Conservation (phyloP, 2,797 vertebrate genomes). For the Eremophila alpestris region DNA sequence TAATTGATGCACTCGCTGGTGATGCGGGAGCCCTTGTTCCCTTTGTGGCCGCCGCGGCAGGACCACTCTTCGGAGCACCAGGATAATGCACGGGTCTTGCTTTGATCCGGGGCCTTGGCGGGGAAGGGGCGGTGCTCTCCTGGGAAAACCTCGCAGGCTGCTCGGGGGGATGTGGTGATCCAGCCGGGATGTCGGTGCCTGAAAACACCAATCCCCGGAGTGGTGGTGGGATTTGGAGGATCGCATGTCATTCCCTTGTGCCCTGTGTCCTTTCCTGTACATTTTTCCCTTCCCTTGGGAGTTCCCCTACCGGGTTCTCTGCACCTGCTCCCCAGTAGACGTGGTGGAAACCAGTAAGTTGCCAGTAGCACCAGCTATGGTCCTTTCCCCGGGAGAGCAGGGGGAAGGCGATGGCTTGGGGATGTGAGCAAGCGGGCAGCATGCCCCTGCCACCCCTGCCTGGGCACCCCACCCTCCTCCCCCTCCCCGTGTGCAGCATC, state of each 20-base stretch:
- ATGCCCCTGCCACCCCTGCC: neutral
- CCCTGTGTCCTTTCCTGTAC: neutral
- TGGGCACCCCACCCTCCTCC: accelerated
- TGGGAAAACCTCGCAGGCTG: neutral
- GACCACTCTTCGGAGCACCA: neutral
- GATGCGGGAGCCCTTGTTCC: constrained; percentile 66
- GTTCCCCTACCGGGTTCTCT: neutral
- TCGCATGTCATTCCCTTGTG: neutral
- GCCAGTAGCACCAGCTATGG: accelerated
- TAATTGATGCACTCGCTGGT: constrained; percentile 56
- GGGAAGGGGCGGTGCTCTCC: neutral
- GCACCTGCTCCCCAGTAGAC: neutral
- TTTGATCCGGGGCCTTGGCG: constrained; percentile 10
- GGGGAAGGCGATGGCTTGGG: neutral
- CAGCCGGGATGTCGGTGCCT: neutral
- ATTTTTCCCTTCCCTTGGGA: neutral
- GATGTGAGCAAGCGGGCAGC: neutral
- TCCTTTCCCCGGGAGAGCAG: neutral
- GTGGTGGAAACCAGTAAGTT: neutral
- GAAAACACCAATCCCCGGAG: neutral
- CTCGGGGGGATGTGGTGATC: neutral
- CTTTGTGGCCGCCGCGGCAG: constrained; percentile 20
- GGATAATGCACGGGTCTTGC: neutral
- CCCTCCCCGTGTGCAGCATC: neutral
- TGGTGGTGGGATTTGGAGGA: neutral